Evolutionary conservation across 2,113 vertebrate species (phyloP).

Genomic region (Corythaixoides concolor): DNA sequence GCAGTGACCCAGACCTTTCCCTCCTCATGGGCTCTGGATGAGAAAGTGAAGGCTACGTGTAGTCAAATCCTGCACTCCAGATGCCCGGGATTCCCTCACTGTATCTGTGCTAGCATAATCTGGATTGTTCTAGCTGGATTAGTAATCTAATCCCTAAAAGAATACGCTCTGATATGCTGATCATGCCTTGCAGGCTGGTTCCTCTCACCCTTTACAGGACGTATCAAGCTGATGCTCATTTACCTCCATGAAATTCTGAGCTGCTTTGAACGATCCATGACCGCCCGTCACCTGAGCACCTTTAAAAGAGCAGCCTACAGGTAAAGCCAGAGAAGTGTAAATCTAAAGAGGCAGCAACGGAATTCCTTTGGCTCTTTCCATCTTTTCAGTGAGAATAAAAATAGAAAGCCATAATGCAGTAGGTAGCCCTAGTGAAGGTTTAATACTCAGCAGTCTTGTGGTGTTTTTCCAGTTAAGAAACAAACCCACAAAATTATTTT

Average conservation of each 20-base stretch:
- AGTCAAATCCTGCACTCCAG: not conserved
- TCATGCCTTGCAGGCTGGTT: not conserved
- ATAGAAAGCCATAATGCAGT: not conserved
- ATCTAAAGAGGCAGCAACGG: not conserved
- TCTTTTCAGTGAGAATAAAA: not conserved
- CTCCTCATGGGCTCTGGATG: fast-evolving
- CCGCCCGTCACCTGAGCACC: not conserved
- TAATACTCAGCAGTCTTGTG: not conserved
- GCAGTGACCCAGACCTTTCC: not conserved
- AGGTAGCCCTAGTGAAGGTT: not conserved
- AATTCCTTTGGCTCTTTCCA: not conserved
- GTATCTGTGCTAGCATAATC: too few species aligned
- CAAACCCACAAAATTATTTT: not conserved
- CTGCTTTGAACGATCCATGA: not conserved
- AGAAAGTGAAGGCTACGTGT: not conserved
- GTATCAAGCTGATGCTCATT: not conserved
- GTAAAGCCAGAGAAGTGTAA: not conserved
- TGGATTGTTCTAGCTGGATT: not conserved
- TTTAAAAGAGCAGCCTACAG: not conserved
- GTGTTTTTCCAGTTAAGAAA: not conserved
- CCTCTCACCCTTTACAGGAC: not conserved
- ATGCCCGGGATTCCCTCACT: not conserved
- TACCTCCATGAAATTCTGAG: not conserved
- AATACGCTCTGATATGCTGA: not conserved
- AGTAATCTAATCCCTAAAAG: not conserved